Base-by-base conservation (phyloP, 2,888 invertebrate genomes). In the Cheiracanthium punctorium region DNA sequence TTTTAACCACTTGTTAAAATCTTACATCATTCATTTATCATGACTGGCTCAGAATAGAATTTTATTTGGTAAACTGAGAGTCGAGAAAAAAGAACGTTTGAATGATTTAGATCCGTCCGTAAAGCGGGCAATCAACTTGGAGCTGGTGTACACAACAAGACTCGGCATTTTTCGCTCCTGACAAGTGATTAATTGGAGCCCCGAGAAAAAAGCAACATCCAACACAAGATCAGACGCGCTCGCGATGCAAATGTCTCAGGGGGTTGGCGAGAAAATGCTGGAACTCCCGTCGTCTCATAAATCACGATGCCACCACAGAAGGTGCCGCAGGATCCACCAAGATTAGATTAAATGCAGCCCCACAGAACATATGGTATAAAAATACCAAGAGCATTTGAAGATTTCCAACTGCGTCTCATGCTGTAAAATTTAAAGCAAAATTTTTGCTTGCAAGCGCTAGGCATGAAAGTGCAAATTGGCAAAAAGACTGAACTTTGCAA, bases 111-210 rank as follows among this genome's bases (percentile, higher is more conserved):
- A 28, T 29, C 10, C 29, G 20, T 28, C 64, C 64, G 28, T 64
- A 64, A 64, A 64, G 29, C 24, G 64, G 64, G 64, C 64, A 64
- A 64, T 64, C 64, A 64, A 64, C 64, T 64, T 28, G 1, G 14
- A 17, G 17, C 24, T 7, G 10, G 52, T 43, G 43, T 43, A 52
- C 14, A 2, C 14, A 17, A 17, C 10, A 17, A 48, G 5, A 48
- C 43, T 17, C 2, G 7, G 5, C 14, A 2, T 48, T 48, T 48
- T 48, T 48, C 14, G 1, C 43, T 64, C 10, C 64, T 17, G 12
- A 24, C 64, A 10, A 64, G 28, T 28, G 24, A 28, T 64, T 29
- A 64, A 64, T 29, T 24, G 17, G 29, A 24, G 52, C 24, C 28
- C 2, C 7, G 28, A 28, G 64, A n/a, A n/a, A n/a, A n/a, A n/a